These are phyloP conservation scores for Pseudochromis fuscus DNA, from an alignment of 2,797 vertebrate genomes.

Conservation along the genomic window DNA sequence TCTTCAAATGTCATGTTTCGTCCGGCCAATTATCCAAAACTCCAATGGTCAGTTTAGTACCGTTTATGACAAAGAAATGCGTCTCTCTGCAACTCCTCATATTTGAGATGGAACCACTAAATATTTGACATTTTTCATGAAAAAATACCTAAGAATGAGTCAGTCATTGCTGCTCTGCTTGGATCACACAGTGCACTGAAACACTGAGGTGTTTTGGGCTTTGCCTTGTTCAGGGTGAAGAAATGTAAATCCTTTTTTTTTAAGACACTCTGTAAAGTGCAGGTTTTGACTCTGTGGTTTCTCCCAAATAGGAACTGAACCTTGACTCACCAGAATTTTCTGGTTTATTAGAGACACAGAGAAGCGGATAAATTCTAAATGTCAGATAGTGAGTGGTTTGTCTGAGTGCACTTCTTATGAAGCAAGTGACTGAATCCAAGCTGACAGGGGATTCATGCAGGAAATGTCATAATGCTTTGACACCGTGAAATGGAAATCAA, in stretches of 20 bases:
- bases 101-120: not conserved
- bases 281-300: conserved; percentile 1
- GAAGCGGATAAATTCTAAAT: conserved; percentile 59
- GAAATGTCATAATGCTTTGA: conserved; percentile 63
- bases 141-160: not conserved
- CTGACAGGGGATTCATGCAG: conserved; percentile 46
- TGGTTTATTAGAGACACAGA: conserved; percentile 48
- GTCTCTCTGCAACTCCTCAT: not conserved
- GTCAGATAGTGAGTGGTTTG: conserved; percentile 60
- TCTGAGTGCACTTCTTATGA: conserved; percentile 54
- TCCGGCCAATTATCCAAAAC: not conserved
- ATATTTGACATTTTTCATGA: not conserved
- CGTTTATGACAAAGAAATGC: not conserved
- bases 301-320: conserved; percentile 34
- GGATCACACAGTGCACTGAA: not conserved
- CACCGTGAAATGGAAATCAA: conserved; percentile 58
- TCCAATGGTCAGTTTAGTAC: not conserved
- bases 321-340: conserved; percentile 42
- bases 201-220: not conserved
- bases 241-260: not conserved
- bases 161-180: not conserved
- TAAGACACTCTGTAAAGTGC: not conserved
- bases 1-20: not conserved
- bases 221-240: not conserved
- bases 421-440: conserved; percentile 41